Evolutionary conservation across 2,888 invertebrate genomes (phyloP), one percentile per base, ranked within the genome.

Genomic region (Epistrophe grossulariae): DNA sequence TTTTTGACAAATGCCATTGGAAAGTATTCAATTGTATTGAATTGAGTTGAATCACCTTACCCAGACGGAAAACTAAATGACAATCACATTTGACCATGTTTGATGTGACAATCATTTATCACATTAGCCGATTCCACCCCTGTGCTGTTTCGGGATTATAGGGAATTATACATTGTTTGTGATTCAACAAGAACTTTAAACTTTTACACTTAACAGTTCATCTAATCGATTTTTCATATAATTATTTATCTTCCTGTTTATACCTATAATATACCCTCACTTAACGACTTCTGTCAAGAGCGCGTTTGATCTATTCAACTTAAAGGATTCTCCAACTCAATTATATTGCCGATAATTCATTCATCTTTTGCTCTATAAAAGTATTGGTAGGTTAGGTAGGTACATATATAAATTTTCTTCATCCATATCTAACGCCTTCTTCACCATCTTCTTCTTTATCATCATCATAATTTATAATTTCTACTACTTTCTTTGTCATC

Each of bases 251-350:
- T n/a, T 57, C 28, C 31, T 57, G 24, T 24, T 10, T 15, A 13
- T 2, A 24, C 24, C n/a, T n/a, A n/a, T n/a, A n/a, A n/a, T 45
- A n/a, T 19, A 28, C 10, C 11, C 11, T 62, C 5, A n/a, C 11
- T 64, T 28, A 64, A 64, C 48, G 64, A 28, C 64, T 64, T 24
- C 80, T 79, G 78, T 71, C 52, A 76, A 71, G 66, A 71, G 66
- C 76, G 60, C 76, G 87, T 83, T 87, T 87, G 87, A 87, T 87
- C 87, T 24, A 24, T 87, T 83, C 74, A 87, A 87, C 79, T 83
- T 79, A 87, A 87, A 83, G 83, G 87, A 87, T 87, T 87, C 87
- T 66, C 71, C 83, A 83, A 87, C 87, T 83, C 64, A 87, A 87
- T 87, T 87, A 87, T 79, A 83, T 76, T 71, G 35, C 35, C 35